Evolutionary conservation across 92 coral and sea anemone species (phyloP), one percentile per base, ranked within the genome.

Genomic region (Epizoanthus illoricatus): DNA sequence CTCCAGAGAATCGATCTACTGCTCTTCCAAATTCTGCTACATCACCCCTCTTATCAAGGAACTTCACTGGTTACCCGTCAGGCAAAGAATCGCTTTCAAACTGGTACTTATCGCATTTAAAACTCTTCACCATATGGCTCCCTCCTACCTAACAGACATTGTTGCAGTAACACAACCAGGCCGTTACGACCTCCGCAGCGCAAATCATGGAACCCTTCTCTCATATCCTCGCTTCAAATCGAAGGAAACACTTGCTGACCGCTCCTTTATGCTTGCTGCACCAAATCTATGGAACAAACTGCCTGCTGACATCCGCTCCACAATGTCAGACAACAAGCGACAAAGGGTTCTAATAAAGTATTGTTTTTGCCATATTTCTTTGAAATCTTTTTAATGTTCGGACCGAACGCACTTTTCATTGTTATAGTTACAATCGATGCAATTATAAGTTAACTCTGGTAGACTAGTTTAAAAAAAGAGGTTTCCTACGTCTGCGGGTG

Each of bases 201-300:
- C 76, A 28, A 68, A 66, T 40, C 28, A 65, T 68, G 85, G 57
- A 36, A 3, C 56, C 42, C 9, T 65, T 63, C 68, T 41, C 17
- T 19, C 74, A 6, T 19, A 43, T 28, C 85, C 75, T 20, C 40
- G 10, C 23, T 9, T 13, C 18, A 80, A 62, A 64, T 19, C 21
- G 17, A 4, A 24, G 18, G 69, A 20, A 19, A 85, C 88, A 43
- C 67, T 85, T 17, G 88, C 75, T 49, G 79, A 76, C 42, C 2
- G 84, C 47, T 74, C 87, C 8, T 84, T 84, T 42, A 18, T 71
- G 83, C 74, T 39, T 84, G 87, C 83, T n/a, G n/a, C n/a, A n/a
- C n/a, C n/a, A n/a, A n/a, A n/a, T n/a, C n/a, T n/a, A n/a, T n/a
- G n/a, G n/a, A 84, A 84, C 42, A 42, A 73, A 39, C 58, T 85